Conservation (phyloP, 1,140 invertebrate species). For the Bombus picipes region DNA sequence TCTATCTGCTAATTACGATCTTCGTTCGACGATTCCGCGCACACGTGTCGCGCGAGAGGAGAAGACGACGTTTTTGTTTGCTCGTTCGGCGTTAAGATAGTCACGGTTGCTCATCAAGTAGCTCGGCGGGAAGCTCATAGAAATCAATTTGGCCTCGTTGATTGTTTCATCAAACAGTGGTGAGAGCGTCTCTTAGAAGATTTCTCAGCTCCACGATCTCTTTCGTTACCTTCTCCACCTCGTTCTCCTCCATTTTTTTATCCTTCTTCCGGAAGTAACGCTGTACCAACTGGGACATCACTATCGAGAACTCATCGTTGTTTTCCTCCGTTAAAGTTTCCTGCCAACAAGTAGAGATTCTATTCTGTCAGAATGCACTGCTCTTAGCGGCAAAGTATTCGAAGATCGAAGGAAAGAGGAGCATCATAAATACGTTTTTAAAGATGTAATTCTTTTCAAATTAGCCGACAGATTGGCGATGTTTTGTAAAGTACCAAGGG, state of each 20-base stretch:
- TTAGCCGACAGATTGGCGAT: too few species aligned
- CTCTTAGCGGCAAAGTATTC: too few species aligned
- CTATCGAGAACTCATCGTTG: slow-evolving; percentile 77
- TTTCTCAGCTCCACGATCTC: slow-evolving; percentile 68
- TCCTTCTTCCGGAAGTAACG: slow-evolving; percentile 83
- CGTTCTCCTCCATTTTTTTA: slow-evolving; percentile 60
- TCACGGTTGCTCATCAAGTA: too few species aligned
- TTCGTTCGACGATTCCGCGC: background rate
- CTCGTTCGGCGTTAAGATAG: too few species aligned
- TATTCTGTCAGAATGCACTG: too few species aligned
- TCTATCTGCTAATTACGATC: background rate
- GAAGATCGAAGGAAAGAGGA: too few species aligned
- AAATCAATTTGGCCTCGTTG: background rate
- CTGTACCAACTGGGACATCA: slow-evolving; percentile 83
- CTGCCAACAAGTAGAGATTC: slow-evolving; percentile 30
- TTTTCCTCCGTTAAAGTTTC: slow-evolving; percentile 61
- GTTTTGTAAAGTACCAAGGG: too few species aligned
- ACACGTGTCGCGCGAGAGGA: background rate
- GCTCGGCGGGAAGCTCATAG: background rate
- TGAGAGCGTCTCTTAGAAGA: slow-evolving; percentile 67
- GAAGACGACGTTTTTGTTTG: background rate
- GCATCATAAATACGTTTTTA: too few species aligned
- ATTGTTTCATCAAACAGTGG: slow-evolving; percentile 42
- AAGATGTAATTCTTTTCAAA: too few species aligned
- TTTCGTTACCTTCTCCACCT: slow-evolving; percentile 65